Conservation (phyloP, 1,140 invertebrate genomes). For the Antheraea pernyi region DNA sequence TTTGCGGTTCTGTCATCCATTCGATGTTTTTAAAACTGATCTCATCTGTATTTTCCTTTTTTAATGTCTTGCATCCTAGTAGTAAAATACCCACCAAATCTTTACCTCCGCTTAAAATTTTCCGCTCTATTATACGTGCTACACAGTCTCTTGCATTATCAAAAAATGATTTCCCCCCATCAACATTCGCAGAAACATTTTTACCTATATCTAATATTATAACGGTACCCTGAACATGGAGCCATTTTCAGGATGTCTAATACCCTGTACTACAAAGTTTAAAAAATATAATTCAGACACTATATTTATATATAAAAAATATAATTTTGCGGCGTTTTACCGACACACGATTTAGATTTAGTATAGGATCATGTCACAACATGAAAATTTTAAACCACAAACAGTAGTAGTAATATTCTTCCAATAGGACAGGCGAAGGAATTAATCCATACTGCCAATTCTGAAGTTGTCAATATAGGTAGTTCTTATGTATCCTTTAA, state of each 20-base stretch:
- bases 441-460: too few species aligned
- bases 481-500: too few species aligned
- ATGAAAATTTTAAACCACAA: too few species aligned
- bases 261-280: background rate
- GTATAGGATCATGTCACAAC: too few species aligned
- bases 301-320: background rate
- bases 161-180: constrained; percentile 58
- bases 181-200: constrained; percentile 50
- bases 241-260: constrained; percentile 38
- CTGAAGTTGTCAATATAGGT: too few species aligned
- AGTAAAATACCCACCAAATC: constrained; percentile 62
- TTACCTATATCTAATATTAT: constrained; percentile 69
- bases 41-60: constrained; percentile 51
- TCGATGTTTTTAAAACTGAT: constrained; percentile 55
- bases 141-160: constrained; percentile 53
- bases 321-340: too few species aligned
- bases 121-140: constrained; percentile 62
- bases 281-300: background rate
- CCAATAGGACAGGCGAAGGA: too few species aligned
- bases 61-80: constrained; percentile 60
- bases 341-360: too few species aligned
- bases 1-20: constrained; percentile 42
- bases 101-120: constrained; percentile 68
- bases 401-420: too few species aligned
- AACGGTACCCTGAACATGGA: constrained; percentile 56